Base-by-base conservation (phyloP, 2,797 vertebrate species). In the Margarornis squamiger region DNA sequence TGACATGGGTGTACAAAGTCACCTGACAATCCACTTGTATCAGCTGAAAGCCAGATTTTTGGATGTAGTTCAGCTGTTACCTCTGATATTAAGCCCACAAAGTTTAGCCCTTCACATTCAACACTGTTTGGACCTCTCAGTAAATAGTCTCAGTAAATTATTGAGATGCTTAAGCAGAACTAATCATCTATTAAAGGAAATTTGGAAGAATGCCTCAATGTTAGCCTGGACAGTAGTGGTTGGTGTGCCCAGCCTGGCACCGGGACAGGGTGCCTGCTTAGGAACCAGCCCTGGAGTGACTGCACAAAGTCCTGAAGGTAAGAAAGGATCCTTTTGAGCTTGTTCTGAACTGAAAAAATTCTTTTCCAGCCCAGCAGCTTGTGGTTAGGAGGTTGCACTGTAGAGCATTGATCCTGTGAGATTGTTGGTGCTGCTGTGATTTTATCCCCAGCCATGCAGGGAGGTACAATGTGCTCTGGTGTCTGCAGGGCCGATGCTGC, bases 11-110 rank as follows among this genome's bases (percentile, higher is more conserved):
- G 49, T 43, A 19, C 13, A 4, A n/a, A 62, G 54, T 77, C 92
- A 90, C 61, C 92, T 93, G 94, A 62, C 92, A 45, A 51, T 70
- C 80, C 82, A 41, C 84, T 91, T 81, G 71, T 51, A 86, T 52
- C 88, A 75, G 39, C 83, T 51, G 66, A 68, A 92, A 91, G 91
- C 18, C 80, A 79, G 2, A 55, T 62, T 87, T 94, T 95, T 82
- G 67, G 91, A 91, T 76, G 71, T 24, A 27, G 71, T 86, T 84
- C 84, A 81, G 32, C 80, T 75, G 8, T 86, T 65, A 36, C 38
- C 43, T 72, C 75, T 52, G 78, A 36, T 19, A 12, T 18, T 34
- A 81, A 88, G 23, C 43, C 82, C 39, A 41, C 39, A 55, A 71
- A 81, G 39, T 89, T 87, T 16, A 54, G 59, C 45, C 18, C 19